Conservation (phyloP, 1,140 invertebrate genomes). For the Pristionchus pacificus region DNA sequence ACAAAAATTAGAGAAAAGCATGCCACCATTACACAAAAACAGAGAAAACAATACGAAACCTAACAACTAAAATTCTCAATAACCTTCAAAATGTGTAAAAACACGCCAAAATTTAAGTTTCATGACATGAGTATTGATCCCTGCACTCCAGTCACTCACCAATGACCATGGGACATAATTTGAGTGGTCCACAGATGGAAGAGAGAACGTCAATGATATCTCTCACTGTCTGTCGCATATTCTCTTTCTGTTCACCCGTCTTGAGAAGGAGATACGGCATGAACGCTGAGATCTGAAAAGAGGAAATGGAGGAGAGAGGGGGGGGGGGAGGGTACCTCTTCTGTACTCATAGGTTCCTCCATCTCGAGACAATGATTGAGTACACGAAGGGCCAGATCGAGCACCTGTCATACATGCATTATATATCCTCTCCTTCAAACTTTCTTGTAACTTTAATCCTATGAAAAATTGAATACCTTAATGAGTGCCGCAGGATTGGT, state of each 20-base stretch:
- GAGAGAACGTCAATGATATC: conserved; percentile 79
- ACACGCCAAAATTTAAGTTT: too few species aligned
- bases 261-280: conserved; percentile 88
- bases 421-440: too few species aligned
- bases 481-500: conserved; percentile 93
- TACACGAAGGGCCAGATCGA: conserved; percentile 81
- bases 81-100: too few species aligned
- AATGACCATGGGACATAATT: conserved; percentile 81
- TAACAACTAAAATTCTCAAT: too few species aligned
- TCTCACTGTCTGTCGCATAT: conserved; percentile 80
- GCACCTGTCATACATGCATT: conserved; percentile 54
- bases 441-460: too few species aligned
- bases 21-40: too few species aligned
- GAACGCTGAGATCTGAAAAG: conserved; percentile 70
- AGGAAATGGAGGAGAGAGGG: neutral
- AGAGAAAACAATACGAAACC: too few species aligned
- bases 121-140: too few species aligned
- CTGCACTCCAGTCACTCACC: conserved; percentile 4
- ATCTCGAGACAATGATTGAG: conserved; percentile 75
- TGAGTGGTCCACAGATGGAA: conserved; percentile 79
- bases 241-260: conserved; percentile 93
- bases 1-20: too few species aligned
- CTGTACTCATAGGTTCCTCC: conserved; percentile 79
- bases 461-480: conserved; percentile 64
- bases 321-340: conserved; percentile 65